Evolutionary conservation across 2,888 invertebrate genomes (phyloP).

Genomic region (Hypolimnas misippus): DNA sequence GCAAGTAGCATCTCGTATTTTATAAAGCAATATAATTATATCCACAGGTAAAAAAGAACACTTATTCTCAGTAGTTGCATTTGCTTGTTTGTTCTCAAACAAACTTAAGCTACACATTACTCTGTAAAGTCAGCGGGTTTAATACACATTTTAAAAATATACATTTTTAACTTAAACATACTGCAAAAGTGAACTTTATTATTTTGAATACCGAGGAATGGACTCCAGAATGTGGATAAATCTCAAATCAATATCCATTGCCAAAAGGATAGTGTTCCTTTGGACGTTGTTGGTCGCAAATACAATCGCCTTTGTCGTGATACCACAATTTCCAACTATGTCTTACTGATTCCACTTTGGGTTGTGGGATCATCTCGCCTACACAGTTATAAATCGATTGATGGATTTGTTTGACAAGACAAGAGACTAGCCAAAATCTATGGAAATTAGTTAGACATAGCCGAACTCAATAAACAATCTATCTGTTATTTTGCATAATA

Average conservation of each 20-base stretch:
- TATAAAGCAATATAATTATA: no score
- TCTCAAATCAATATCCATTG: constrained; percentile 32
- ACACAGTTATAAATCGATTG: constrained; percentile 46
- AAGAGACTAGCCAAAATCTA: background rate
- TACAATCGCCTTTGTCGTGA: constrained; percentile 41
- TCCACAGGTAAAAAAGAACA: no score
- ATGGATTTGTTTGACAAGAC: background rate
- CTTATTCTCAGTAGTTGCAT: no score
- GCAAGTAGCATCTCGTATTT: no score
- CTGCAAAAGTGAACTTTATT: background rate
- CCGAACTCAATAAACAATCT: background rate
- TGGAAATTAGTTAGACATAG: background rate
- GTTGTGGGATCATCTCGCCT: constrained; percentile 44
- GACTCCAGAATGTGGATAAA: constrained; percentile 16
- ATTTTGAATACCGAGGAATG: no score
- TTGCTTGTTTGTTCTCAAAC: no score
- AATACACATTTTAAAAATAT: background rate
- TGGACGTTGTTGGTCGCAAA: constrained; percentile 25
- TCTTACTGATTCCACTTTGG: constrained; percentile 46
- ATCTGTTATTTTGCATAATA: background rate
- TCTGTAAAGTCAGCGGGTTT: no score
- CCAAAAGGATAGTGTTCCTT: constrained; percentile 25
- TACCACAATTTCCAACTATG: constrained; percentile 67
- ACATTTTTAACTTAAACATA: background rate
- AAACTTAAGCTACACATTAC: no score